Evolutionary conservation across 1,140 invertebrate species (phyloP).

Genomic region (Drosophila mojavensis): DNA sequence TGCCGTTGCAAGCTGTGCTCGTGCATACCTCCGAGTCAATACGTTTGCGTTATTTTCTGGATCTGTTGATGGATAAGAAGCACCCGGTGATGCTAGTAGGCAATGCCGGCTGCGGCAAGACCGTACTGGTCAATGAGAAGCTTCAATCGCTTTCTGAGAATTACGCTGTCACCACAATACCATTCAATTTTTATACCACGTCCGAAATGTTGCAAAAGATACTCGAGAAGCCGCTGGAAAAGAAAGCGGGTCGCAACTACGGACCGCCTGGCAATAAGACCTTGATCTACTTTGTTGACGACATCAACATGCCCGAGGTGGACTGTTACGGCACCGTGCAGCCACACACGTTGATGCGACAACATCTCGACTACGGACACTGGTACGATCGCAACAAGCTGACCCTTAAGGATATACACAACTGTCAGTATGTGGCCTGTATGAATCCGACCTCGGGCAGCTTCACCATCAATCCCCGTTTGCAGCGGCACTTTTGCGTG

Average conservation of each 20-base stretch:
- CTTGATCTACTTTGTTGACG: slow-evolving; percentile 98
- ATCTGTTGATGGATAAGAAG: slow-evolving; percentile 93
- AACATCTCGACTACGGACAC: slow-evolving; percentile 97
- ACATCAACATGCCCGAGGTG: slow-evolving; percentile 99
- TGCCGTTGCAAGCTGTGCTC: slow-evolving; percentile 95
- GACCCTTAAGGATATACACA: slow-evolving; percentile 97
- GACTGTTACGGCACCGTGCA: slow-evolving; percentile 97
- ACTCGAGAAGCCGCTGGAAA: slow-evolving; percentile 97
- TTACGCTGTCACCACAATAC: slow-evolving; percentile 95
- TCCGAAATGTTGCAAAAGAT: slow-evolving; percentile 98
- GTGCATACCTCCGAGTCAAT: slow-evolving; percentile 98
- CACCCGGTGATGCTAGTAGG: slow-evolving; percentile 98
- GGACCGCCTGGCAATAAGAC: slow-evolving; percentile 97
- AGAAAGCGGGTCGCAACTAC: slow-evolving; percentile 97
- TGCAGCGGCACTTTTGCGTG: slow-evolving; percentile 97
- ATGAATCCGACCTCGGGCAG: slow-evolving; percentile 99
- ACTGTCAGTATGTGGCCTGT: slow-evolving; percentile 97
- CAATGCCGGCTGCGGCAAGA: slow-evolving; percentile 95
- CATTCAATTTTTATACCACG: slow-evolving; percentile 98
- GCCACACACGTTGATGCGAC: slow-evolving; percentile 96
- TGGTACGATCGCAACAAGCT: slow-evolving; percentile 97
- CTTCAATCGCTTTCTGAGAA: slow-evolving; percentile 92
- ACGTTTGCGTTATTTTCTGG: slow-evolving; percentile 94
- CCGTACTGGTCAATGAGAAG: slow-evolving; percentile 94
- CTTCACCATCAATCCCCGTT: slow-evolving; percentile 97